phyloP scores from a whole-genome alignment of 2,113 vertebrate species.

The Rynchops niger region DNA sequence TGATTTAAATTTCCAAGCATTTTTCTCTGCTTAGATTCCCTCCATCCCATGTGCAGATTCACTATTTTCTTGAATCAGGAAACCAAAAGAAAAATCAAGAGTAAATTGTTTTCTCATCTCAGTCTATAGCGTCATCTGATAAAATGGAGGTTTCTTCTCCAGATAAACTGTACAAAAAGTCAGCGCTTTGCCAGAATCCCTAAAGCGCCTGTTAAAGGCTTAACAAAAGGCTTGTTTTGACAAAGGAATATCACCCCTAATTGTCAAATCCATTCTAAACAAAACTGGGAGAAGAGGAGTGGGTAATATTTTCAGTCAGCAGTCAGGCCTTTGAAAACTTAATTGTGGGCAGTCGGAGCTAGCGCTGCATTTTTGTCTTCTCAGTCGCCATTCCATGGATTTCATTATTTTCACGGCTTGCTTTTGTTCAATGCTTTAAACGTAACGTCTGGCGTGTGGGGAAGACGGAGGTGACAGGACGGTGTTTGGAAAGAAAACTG shows the following conservation, averaged over 20 bases:
- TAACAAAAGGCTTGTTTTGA: constrained; percentile 64
- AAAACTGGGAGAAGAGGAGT: constrained; percentile 58
- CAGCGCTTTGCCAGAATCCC: constrained; percentile 59
- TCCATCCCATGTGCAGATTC: not conserved
- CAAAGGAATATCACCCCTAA: constrained; percentile 59
- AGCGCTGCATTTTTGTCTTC: constrained; percentile 16
- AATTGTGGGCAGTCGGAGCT: constrained; percentile 48
- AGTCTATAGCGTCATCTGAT: constrained; percentile 49
- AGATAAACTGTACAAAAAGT: constrained; percentile 64
- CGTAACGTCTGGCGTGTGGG: not conserved
- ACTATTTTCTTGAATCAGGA: not conserved
- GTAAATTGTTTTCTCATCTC: constrained; percentile 48
- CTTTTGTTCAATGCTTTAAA: not conserved
- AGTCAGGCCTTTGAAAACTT: constrained; percentile 65
- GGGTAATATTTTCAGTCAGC: constrained; percentile 68
- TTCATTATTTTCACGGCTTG: not conserved
- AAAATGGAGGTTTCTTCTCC: constrained; percentile 67
- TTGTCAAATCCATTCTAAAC: constrained; percentile 71
- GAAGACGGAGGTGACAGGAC: not conserved
- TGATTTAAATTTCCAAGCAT: not conserved
- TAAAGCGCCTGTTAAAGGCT: constrained; percentile 60
- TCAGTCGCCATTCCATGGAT: not conserved
- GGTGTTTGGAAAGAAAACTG: not conserved
- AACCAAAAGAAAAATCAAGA: not conserved
- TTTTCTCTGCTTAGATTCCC: not conserved